Conservation (phyloP, 2,113 vertebrate species). For the Tinamus guttatus region DNA sequence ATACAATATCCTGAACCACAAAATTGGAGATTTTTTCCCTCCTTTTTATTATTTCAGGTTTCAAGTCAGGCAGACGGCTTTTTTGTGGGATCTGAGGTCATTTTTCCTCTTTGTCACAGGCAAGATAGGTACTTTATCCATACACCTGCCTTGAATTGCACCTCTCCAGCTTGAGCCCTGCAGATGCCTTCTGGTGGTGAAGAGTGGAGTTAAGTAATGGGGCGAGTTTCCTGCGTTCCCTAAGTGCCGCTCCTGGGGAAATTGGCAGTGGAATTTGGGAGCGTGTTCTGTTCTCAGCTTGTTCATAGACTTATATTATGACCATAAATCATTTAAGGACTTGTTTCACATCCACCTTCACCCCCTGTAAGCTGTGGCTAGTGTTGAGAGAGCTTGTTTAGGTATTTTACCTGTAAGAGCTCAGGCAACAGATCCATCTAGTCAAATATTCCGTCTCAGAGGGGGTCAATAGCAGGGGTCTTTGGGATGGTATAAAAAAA, state of each 20-base stretch:
- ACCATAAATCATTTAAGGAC: neutral
- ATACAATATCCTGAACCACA: neutral
- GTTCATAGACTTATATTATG: neutral
- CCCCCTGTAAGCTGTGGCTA: neutral
- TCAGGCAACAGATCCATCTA: neutral
- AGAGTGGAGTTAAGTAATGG: neutral
- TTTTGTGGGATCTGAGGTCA: neutral
- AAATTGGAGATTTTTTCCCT: neutral
- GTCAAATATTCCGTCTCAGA: neutral
- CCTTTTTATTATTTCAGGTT: neutral
- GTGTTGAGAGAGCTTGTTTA: neutral
- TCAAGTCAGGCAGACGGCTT: neutral
- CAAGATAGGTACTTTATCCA: neutral
- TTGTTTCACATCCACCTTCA: neutral
- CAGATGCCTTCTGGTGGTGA: neutral
- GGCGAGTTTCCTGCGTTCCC: neutral
- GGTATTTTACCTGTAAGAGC: neutral
- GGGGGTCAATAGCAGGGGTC: neutral
- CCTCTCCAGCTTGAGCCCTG: neutral
- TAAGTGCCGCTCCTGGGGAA: neutral
- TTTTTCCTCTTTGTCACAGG: neutral
- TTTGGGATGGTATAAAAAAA: neutral
- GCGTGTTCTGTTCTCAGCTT: slow-evolving; percentile 33
- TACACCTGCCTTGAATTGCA: neutral
- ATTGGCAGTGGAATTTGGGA: neutral